Evolutionary conservation across 2,888 invertebrate species (phyloP).

Genomic region (Muscina levida): DNA sequence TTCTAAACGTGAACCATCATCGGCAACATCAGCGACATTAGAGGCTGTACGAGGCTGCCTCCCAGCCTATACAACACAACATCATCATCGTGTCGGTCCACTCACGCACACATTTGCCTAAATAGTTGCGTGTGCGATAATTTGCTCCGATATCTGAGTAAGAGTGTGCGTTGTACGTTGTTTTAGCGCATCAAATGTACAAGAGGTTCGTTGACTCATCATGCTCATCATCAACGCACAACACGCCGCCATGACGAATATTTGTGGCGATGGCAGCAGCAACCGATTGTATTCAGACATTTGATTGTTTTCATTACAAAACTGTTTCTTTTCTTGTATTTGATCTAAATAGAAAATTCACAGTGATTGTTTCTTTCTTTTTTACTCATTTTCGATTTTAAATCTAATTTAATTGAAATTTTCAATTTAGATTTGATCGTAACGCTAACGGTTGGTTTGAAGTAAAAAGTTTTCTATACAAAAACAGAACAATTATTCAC

Average conservation of each 20-base stretch:
- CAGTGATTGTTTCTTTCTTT: too few relatives aligned
- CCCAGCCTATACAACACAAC: too few relatives aligned
- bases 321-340: too few relatives aligned
- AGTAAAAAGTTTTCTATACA: background rate
- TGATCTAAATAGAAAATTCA: too few relatives aligned
- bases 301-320: too few relatives aligned
- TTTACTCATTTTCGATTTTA: background rate
- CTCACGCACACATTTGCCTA: background rate
- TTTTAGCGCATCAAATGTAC: background rate
- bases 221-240: background rate
- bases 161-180: too few relatives aligned
- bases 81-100: background rate
- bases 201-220: slow-evolving; percentile 64
- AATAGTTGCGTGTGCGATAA: too few relatives aligned
- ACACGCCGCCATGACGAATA: background rate
- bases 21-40: too few relatives aligned
- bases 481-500: background rate
- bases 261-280: background rate
- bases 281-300: too few relatives aligned
- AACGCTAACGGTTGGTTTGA: background rate
- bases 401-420: slow-evolving; percentile 32
- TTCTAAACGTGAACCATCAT: background rate
- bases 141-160: too few relatives aligned
- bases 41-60: too few relatives aligned
- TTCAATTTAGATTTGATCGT: slow-evolving; percentile 31